Percentiles rank a stretch among this genome's conserved stretches.
phyloP scores from a whole-genome alignment of 2,113 vertebrate genomes.

The Hypocryptadius cinnamomeus region DNA sequence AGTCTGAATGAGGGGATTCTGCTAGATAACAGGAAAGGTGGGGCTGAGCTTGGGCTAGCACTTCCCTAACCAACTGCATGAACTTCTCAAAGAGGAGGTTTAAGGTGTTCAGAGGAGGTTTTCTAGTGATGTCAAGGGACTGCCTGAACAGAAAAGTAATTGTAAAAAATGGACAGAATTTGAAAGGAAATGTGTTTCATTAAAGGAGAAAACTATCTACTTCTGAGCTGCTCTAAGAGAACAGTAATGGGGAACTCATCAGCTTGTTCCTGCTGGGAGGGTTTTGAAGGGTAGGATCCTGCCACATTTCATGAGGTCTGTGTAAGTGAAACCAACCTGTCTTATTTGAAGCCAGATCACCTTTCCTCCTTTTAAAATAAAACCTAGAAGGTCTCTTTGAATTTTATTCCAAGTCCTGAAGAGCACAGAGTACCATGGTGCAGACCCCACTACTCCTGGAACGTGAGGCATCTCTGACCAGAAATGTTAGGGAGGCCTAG shows the following conservation, averaged over 20 bases:
- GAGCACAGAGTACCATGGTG: background rate
- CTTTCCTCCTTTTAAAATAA: background rate
- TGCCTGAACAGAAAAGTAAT: background rate
- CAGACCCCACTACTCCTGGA: background rate
- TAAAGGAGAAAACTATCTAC: background rate
- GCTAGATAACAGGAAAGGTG: slow-evolving; percentile 5
- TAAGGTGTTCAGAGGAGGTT: background rate
- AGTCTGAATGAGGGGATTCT: background rate
- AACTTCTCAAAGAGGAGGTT: background rate
- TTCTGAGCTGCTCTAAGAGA: background rate
- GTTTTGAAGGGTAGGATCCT: background rate
- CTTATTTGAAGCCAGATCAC: background rate
- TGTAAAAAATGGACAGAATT: background rate
- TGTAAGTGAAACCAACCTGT: background rate
- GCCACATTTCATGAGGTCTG: background rate
- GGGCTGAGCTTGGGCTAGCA: background rate
- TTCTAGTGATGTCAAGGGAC: background rate
- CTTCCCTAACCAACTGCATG: background rate
- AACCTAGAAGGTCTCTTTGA: background rate
- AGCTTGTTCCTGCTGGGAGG: background rate
- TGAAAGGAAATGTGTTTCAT: background rate
- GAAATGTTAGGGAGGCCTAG: background rate
- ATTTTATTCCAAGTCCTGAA: background rate
- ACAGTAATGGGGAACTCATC: background rate
- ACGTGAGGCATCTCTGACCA: background rate